phyloP scores from a whole-genome alignment of 2,113 vertebrate species.

The Poeciliopsis occidentalis region DNA sequence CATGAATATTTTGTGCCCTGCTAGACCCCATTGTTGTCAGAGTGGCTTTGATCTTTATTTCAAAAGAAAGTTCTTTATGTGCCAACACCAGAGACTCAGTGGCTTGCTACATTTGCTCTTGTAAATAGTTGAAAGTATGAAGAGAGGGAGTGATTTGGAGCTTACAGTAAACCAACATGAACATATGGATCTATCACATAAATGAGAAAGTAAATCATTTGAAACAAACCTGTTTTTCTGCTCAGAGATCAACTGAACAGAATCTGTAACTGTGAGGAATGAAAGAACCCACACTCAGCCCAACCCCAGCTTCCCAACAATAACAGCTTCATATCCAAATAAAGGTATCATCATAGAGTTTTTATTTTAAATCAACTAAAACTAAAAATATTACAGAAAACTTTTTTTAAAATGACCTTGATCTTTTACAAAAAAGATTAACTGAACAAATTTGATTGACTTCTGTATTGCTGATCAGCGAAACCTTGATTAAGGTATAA shows the following conservation, averaged over 20 bases:
- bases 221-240: not conserved
- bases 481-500: no score
- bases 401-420: no score
- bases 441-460: no score
- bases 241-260: not conserved
- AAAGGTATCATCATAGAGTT: no score
- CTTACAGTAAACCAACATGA: not conserved
- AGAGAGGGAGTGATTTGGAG: constrained; percentile 29
- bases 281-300: no score
- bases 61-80: constrained; percentile 75
- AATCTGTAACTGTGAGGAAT: not conserved
- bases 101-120: constrained; percentile 72
- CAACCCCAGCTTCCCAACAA: no score
- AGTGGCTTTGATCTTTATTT: constrained; percentile 81
- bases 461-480: no score
- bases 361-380: no score
- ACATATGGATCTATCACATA: not conserved
- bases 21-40: constrained; percentile 46
- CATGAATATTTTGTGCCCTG: constrained; percentile 76
- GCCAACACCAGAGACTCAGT: constrained; percentile 57
- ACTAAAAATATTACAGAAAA: no score
- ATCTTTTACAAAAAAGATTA: no score
- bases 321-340: no score
- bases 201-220: not conserved
- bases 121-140: constrained; percentile 33